phyloP scores from a whole-genome alignment of 1,140 invertebrate species.

The Theocolax elegans region DNA sequence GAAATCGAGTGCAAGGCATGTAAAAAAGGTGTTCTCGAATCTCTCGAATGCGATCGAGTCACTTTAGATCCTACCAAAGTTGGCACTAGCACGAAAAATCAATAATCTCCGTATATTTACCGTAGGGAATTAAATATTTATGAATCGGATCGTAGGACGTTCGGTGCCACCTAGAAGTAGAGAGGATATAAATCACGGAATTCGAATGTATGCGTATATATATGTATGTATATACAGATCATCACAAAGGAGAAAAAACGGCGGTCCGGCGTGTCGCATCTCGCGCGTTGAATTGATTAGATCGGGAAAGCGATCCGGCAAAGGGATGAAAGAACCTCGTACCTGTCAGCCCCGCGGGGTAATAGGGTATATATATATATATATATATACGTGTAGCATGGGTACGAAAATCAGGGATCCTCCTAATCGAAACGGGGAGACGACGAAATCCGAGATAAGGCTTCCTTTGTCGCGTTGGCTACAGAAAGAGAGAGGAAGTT shows the following conservation, averaged over 20 bases:
- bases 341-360: slow-evolving; percentile 31
- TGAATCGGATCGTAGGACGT: too few species aligned
- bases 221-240: too few species aligned
- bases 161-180: too few species aligned
- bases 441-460: slow-evolving; percentile 53
- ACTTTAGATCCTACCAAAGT: too few species aligned
- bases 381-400: neutral
- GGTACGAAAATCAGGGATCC: neutral
- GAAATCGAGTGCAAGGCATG: too few species aligned
- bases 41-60: too few species aligned
- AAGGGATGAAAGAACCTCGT: slow-evolving; percentile 27
- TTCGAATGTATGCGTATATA: neutral
- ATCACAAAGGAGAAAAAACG: too few species aligned
- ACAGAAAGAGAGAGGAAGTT: slow-evolving; percentile 1
- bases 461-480: slow-evolving; percentile 39
- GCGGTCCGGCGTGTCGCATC: neutral
- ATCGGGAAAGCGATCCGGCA: slow-evolving; percentile 19
- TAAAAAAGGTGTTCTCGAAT: too few species aligned
- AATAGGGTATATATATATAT: neutral
- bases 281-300: slow-evolving; percentile 32
- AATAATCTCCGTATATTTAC: too few species aligned
- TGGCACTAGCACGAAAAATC: too few species aligned
- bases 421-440: slow-evolving; percentile 14
- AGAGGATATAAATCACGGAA: slow-evolving; percentile 23
- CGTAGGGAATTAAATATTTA: slow-evolving; percentile 33